phyloP scores from a whole-genome alignment of 2,797 vertebrate genomes.

The Centropyge bicolor region DNA sequence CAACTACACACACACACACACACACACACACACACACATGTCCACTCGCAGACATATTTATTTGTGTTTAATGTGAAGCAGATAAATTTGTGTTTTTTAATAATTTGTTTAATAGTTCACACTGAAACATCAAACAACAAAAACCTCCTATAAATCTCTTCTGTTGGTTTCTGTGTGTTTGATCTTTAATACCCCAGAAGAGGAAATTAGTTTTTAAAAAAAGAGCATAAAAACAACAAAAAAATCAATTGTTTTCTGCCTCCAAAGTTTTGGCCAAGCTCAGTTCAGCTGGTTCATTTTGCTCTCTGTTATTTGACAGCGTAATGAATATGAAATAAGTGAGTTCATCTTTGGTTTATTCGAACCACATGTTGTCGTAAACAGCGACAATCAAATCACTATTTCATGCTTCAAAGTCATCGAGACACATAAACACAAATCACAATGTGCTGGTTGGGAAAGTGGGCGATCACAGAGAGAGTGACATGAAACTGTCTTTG shows the following conservation, averaged over 20 bases:
- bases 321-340: background rate
- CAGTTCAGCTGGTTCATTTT: background rate
- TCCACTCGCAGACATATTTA: background rate
- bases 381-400: background rate
- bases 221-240: background rate
- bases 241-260: background rate
- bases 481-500: background rate
- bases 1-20: background rate
- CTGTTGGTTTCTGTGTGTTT: background rate
- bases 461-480: background rate
- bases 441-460: background rate
- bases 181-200: background rate
- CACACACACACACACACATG: background rate
- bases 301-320: background rate
- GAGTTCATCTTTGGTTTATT: background rate
- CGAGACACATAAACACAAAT: background rate
- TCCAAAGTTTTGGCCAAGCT: background rate
- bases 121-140: background rate
- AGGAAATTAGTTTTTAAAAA: background rate
- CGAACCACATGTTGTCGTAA: too few species aligned
- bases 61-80: background rate
- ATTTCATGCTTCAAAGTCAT: background rate
- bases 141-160: background rate
- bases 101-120: background rate
- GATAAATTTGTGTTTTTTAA: background rate